Conservation (phyloP, 2,113 vertebrate species). For the Nicator chloris region DNA sequence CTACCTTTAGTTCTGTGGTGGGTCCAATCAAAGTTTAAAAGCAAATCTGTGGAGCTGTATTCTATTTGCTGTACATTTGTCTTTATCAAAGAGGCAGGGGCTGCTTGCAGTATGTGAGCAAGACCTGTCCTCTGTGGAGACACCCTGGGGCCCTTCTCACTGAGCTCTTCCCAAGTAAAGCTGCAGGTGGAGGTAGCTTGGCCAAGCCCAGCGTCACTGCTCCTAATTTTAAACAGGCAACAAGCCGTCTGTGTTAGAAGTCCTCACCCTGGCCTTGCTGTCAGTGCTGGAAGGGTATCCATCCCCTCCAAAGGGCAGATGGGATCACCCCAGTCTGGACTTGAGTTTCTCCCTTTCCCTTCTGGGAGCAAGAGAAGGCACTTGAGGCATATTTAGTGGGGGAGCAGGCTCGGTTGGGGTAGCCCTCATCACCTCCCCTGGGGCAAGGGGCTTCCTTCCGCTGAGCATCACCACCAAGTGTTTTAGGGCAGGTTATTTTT, state of each 20-base stretch:
- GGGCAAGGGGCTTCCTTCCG: neutral
- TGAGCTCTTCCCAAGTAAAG: neutral
- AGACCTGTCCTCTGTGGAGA: neutral
- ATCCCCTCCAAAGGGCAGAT: neutral
- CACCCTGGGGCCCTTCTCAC: neutral
- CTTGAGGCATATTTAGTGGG: neutral
- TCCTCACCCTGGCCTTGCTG: neutral
- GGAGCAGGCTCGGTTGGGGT: neutral
- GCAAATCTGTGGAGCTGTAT: neutral
- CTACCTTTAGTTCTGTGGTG: neutral
- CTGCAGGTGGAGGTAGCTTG: neutral
- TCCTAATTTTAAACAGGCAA: neutral
- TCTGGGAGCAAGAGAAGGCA: neutral
- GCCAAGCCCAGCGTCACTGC: neutral
- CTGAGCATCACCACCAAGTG: neutral
- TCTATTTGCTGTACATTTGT: neutral
- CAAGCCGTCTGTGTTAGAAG: no score
- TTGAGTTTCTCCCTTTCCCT: neutral
- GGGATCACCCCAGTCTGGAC: neutral
- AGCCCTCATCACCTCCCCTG: neutral
- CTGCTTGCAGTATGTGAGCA: neutral
- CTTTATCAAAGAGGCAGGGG: neutral
- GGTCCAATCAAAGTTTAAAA: neutral
- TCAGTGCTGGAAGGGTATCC: neutral
- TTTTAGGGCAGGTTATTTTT: constrained; percentile 41